Evolutionary conservation across 2,113 vertebrate species (phyloP), one percentile per base, ranked within the genome.

Genomic region (Dicrurus megarhynchus): DNA sequence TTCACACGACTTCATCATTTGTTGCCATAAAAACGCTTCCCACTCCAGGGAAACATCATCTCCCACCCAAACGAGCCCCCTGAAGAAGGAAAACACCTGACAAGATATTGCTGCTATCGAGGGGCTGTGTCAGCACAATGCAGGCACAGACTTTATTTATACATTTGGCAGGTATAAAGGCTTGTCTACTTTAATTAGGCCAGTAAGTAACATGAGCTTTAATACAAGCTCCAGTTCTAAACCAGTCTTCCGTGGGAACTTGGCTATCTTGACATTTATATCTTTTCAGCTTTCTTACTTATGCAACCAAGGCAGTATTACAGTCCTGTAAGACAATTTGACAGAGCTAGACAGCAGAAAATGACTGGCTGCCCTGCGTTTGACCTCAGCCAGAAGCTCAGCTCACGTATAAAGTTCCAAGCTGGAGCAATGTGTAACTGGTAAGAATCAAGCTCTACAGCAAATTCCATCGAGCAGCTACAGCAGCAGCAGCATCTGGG

Each of bases 101-200:
- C 87, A 95, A 97, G 93, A 86, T 80, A 94, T 81, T 94, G 91
- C 92, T 79, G 87, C 68, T 89, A 95, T 96, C 46, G 16, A 64
- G 77, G 84, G 88, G 91, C 89, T 92, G 70, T 16, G 74, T 83
- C 87, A 94, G 95, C 95, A 96, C 86, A 92, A 76, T 44, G 95
- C 95, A 97, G 82, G 82, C 75, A 65, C 83, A 94, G 93, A 95
- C 96, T 97, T 97, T 97, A 96, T 97, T 98, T 97, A 95, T 93
- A 91, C 85, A 92, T 94, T 95, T 98, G 97, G 95, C 92, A 92
- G 94, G 94, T 95, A 97, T 64, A 96, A 96, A 97, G 59, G 47
- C 70, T 96, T 96, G 84, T 97, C 97, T 97, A 53, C 88, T 97
- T 98, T 98, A 98, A 98, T 98, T 98, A 97, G 97, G 97, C 93